Evolutionary conservation across 2,888 invertebrate species (phyloP), one percentile per base, ranked within the genome.

Genomic region (Trimorus sp.): DNA sequence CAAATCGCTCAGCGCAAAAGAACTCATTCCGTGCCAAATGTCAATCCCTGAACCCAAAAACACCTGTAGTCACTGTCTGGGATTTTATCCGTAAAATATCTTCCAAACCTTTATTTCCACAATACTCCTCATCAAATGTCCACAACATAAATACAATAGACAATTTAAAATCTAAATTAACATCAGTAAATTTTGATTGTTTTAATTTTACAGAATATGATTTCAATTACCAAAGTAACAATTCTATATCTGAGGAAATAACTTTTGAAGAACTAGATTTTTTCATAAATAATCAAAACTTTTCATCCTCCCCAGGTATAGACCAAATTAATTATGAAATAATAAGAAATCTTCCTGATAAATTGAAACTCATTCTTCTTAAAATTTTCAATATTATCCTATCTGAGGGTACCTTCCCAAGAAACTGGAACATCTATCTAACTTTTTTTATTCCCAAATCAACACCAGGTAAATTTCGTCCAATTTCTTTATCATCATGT

Each of bases 401-500:
- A 48, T 8, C 11, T 1, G 9, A 40, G 7, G 38, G 16, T 9
- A 12, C 7, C 12, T 5, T 54, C 5, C 66, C 66, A 16, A 15
- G 0, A 14, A 14, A 37, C 8, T 70, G 70, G 70, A 11, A 14
- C n/a, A 15, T 1, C 7, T 70, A 70, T n/a, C n/a, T 70, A 8
- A 26, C 14, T 0, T 70, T 70, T 42, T 15, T 70, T 11, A 59
- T 70, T 14, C 70, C 60, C 0, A 70, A 70, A 60, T 16, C 38
- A 9, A 15, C 7, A 6, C 40, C 40, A 0, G 70, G 70, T 8
- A 70, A 70, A 53, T 70, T 60, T 53, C 12, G 70, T 1, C 70
- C 70, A 8, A 70, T 70, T 11, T 36, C 70, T 8, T 26, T 70
- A n/a, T 70, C 70, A 7, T 60, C 59, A 14, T 60, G 60, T 12